Percentiles rank a stretch among this genome's conserved stretches.
Conservation (phyloP, 2,888 invertebrate species). For the Lycocerus yunnanus region DNA sequence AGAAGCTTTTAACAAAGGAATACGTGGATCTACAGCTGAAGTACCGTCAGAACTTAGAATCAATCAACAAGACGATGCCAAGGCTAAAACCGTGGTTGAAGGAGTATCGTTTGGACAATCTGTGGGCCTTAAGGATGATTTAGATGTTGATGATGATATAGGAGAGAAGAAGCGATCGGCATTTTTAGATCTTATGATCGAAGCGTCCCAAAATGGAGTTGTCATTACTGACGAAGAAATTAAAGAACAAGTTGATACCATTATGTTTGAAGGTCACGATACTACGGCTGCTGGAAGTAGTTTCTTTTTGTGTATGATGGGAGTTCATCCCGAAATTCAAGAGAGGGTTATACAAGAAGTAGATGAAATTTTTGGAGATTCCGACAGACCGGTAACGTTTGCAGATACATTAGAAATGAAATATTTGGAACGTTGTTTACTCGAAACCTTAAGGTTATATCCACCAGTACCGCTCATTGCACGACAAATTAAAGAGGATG, state of each 20-base stretch:
- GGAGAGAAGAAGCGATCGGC: conserved; percentile 84
- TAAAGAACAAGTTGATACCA: conserved; percentile 85
- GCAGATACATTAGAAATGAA: conserved; percentile 81
- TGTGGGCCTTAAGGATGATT: conserved; percentile 68
- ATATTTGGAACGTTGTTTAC: conserved; percentile 76
- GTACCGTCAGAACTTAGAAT: conserved; percentile 51
- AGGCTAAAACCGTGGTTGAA: conserved; percentile 60
- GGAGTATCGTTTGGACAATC: conserved; percentile 68
- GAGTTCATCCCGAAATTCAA: conserved; percentile 80
- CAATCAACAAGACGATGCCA: conserved; percentile 39
- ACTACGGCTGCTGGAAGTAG: conserved; percentile 86
- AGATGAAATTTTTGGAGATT: conserved; percentile 77
- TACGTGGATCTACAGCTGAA: conserved; percentile 53
- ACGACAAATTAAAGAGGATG: conserved; percentile 70
- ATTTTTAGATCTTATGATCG: conserved; percentile 86
- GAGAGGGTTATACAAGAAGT: conserved; percentile 74
- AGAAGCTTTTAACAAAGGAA: conserved; percentile 61
- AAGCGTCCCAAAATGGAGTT: conserved; percentile 77
- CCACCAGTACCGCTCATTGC: conserved; percentile 82
- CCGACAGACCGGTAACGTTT: conserved; percentile 76
- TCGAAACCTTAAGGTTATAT: conserved; percentile 77
- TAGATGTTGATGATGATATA: conserved; percentile 82
- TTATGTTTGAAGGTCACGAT: conserved; percentile 89
- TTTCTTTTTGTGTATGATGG: conserved; percentile 83
- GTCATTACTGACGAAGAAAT: conserved; percentile 79